phyloP scores from a whole-genome alignment of 2,797 vertebrate species.

The Rhinoraja longicauda region DNA sequence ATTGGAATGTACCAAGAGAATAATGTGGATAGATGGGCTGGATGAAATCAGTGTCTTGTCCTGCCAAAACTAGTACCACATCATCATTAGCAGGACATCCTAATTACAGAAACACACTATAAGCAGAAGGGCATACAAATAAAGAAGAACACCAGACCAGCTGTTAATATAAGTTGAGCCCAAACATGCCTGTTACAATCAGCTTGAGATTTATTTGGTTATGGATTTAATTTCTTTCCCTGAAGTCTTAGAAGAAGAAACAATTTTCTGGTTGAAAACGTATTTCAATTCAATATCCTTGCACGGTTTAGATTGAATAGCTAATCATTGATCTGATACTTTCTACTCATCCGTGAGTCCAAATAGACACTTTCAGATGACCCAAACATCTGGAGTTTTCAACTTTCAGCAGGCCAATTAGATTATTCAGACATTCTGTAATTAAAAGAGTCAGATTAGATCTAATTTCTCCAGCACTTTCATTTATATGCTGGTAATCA shows the following conservation, averaged over 20 bases:
- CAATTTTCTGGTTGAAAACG: neutral
- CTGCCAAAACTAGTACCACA: neutral
- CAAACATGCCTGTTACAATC: neutral
- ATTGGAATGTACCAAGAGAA: neutral
- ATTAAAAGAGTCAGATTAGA: conserved; percentile 3
- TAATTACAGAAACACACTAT: neutral
- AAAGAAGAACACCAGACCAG: neutral
- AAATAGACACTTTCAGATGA: neutral
- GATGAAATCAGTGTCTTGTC: neutral
- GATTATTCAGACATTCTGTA: neutral
- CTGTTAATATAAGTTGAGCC: neutral
- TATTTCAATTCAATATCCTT: neutral
- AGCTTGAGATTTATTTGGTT: neutral
- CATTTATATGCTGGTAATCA: neutral
- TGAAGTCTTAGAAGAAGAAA: neutral
- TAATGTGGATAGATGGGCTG: neutral
- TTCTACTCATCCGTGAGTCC: neutral
- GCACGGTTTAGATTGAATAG: neutral
- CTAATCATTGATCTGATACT: neutral
- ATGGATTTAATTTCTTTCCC: neutral
- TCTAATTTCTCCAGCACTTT: neutral
- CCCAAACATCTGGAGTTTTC: neutral
- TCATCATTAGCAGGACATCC: neutral
- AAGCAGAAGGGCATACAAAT: neutral
- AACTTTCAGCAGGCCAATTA: neutral